Evolutionary conservation across 2,797 vertebrate species (phyloP).

Genomic region (Xyrichtys novacula): DNA sequence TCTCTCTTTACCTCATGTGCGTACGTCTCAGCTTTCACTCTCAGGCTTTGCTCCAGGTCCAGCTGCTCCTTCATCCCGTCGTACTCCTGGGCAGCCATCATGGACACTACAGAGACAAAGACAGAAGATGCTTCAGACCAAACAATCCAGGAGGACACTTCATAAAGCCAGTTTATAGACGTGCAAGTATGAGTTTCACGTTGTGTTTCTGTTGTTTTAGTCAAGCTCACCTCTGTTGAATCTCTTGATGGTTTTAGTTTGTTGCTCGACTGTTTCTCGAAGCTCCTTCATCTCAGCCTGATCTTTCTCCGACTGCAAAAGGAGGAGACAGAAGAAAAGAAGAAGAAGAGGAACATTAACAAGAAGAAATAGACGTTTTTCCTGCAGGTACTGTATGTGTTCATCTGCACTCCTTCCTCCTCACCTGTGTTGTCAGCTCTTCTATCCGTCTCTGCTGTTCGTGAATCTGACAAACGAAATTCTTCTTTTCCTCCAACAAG

Average conservation of each 20-base stretch:
- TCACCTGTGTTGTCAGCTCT: conserved; percentile 81
- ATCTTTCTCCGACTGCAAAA: conserved; percentile 78
- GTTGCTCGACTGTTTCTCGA: conserved; percentile 77
- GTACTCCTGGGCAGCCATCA: conserved; percentile 86
- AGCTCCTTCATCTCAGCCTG: conserved; percentile 82
- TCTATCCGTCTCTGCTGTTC: conserved; percentile 83
- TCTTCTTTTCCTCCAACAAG: conserved; percentile 87
- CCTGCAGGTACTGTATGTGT: background rate
- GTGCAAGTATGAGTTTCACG: too few species aligned
- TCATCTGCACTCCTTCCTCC: background rate
- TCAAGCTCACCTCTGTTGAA: conserved; percentile 84
- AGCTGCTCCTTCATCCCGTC: conserved; percentile 86
- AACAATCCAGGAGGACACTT: background rate
- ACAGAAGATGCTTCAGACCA: background rate
- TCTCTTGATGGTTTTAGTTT: conserved; percentile 86
- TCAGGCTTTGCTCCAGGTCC: conserved; percentile 84
- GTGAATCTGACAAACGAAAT: conserved; percentile 81
- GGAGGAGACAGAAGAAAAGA: background rate
- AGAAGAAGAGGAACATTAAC: background rate
- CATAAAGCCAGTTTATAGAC: too few species aligned
- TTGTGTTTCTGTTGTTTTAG: background rate
- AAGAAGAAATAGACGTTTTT: background rate
- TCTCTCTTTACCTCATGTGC: conserved; percentile 82
- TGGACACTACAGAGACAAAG: conserved; percentile 77
- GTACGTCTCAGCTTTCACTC: conserved; percentile 84